These are phyloP conservation scores for Potamarius usumacintae DNA, from an alignment of 2,113 vertebrate species.

Conservation along the genomic window DNA sequence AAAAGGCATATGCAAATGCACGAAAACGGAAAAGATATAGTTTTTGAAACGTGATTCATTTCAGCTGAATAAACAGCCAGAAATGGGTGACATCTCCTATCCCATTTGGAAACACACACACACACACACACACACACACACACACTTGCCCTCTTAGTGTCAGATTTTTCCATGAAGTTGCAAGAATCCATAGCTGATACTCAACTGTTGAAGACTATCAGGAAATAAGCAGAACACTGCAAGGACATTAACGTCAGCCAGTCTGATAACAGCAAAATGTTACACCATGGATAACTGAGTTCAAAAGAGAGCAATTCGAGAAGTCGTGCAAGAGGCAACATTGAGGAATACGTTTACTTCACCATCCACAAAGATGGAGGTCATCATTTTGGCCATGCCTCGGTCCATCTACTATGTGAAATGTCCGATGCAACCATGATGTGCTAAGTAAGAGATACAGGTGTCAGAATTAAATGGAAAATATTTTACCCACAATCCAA, in stretches of 20 bases:
- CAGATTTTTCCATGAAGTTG: constrained; percentile 18
- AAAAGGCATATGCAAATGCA: not conserved
- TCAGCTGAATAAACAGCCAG: not conserved
- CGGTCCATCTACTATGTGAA: not conserved
- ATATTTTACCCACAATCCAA: not conserved
- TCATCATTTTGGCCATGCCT: not conserved
- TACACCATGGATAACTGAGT: not conserved
- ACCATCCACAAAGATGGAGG: not conserved
- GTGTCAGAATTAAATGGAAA: not conserved
- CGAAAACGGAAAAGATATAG: not conserved
- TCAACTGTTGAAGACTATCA: not conserved
- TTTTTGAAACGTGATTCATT: not conserved
- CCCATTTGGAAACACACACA: not conserved
- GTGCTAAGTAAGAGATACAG: not conserved
- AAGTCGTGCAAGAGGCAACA: not conserved
- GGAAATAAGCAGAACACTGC: not conserved
- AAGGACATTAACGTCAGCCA: not conserved
- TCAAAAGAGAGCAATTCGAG: not conserved
- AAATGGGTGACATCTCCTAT: not conserved
- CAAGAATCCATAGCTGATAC: not conserved
- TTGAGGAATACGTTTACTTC: not conserved
- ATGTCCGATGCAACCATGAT: not conserved
- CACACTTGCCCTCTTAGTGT: constrained; percentile 18
- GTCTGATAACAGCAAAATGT: constrained; percentile 19
- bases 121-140: not conserved